Evolutionary conservation across 53 echinoderm and acorn worm genomes (phyloP).

Genomic region (Crossaster papposus): DNA sequence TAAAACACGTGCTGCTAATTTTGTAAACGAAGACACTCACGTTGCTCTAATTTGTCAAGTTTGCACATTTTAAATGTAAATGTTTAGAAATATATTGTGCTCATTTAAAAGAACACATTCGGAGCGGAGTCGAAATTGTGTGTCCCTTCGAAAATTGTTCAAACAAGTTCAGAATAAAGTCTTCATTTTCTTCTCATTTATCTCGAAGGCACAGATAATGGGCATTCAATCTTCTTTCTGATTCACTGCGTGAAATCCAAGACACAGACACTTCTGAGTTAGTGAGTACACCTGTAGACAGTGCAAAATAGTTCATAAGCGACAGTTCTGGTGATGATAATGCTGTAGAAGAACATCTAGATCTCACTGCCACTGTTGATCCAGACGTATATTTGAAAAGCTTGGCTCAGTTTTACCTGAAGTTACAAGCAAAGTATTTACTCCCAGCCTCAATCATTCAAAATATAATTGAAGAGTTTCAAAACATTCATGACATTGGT

Average conservation of each 20-base stretch:
- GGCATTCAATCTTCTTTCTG: slow-evolving; percentile 17
- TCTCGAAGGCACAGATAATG: slow-evolving; percentile 36
- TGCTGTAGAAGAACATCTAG: not conserved
- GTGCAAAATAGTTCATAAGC: not conserved
- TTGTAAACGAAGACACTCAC: not conserved
- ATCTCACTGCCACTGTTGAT: slow-evolving; percentile 27
- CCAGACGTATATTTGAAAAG: slow-evolving; percentile 9
- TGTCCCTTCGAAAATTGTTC: slow-evolving; percentile 47
- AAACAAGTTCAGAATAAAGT: slow-evolving; percentile 24
- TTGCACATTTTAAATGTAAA: not conserved
- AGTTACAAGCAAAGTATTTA: slow-evolving; percentile 58
- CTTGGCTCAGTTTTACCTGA: slow-evolving; percentile 50
- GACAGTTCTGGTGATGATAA: not conserved
- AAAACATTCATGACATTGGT: slow-evolving; percentile 44
- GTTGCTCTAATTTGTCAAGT: not conserved
- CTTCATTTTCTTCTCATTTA: slow-evolving; percentile 57
- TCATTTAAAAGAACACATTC: slow-evolving; percentile 47
- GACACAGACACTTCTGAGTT: not conserved
- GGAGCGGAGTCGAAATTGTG: slow-evolving; percentile 29
- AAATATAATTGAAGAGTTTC: slow-evolving; percentile 50
- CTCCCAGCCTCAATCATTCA: slow-evolving; percentile 52
- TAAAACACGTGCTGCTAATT: not conserved
- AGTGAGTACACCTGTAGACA: not conserved
- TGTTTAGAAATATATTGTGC: not conserved
- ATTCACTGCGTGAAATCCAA: slow-evolving; percentile 6